Conservation (phyloP, 2,888 invertebrate genomes). For the Microctonus aethiopoides region DNA sequence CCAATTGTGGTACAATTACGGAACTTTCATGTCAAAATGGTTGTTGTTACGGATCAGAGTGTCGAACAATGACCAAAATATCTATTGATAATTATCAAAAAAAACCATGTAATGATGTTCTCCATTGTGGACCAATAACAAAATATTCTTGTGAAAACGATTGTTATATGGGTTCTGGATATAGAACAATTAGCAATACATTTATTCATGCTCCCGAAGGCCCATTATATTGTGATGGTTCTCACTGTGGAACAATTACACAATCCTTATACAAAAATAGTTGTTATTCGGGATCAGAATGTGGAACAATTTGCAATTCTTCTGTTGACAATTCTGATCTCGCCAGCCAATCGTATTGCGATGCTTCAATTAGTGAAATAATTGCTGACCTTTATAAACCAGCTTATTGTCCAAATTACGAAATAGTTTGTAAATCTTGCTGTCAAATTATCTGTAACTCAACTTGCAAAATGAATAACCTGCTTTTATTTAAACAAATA, state of each 20-base stretch:
- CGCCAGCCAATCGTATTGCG: no score
- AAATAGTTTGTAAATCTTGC: neutral
- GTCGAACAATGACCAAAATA: slow-evolving; percentile 1
- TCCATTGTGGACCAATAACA: neutral
- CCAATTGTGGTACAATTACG: slow-evolving; percentile 8
- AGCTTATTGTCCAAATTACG: neutral
- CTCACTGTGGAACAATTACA: slow-evolving; percentile 1
- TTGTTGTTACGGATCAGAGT: slow-evolving; percentile 12
- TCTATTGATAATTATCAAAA: neutral
- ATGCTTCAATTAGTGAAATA: neutral
- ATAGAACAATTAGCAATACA: neutral
- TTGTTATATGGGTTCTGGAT: neutral
- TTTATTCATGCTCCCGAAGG: neutral
- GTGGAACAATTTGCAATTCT: slow-evolving; percentile 14
- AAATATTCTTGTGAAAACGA: neutral
- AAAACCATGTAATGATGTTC: neutral
- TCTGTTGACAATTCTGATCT: neutral
- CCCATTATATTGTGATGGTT: neutral
- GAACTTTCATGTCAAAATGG: slow-evolving; percentile 3
- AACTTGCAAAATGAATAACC: slow-evolving; percentile 1
- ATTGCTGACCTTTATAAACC: slow-evolving; percentile 5
- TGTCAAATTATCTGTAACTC: slow-evolving; percentile 5
- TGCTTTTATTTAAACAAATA: neutral
- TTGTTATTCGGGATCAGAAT: neutral
- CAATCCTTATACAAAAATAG: neutral